Evolutionary conservation across 1,140 invertebrate genomes (phyloP).

Genomic region (Rhyacophila brunnea): DNA sequence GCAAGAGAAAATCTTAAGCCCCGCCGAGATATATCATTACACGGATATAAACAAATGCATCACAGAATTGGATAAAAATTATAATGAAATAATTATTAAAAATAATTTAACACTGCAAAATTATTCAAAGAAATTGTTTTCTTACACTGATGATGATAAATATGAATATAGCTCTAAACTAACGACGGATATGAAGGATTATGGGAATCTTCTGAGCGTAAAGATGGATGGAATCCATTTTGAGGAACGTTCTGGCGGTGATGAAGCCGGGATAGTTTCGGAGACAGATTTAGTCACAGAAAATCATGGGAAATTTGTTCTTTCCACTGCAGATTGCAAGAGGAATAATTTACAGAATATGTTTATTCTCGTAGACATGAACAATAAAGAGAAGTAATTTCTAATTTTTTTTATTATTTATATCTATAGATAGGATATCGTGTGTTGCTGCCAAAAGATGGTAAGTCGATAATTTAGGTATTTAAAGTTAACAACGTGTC

Average conservation of each 20-base stretch:
- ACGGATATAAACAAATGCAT: conserved; percentile 40
- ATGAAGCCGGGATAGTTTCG: background rate
- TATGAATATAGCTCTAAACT: conserved; percentile 24
- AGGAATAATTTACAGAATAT: conserved; percentile 3
- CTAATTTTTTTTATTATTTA: no score
- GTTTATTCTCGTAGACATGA: conserved; percentile 32
- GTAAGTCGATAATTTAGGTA: no score
- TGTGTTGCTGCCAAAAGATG: no score
- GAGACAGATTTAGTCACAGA: background rate
- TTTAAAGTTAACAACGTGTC: no score
- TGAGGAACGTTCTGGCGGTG: background rate
- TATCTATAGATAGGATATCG: no score
- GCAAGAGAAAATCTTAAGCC: conserved; percentile 49
- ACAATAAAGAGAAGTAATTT: conserved; percentile 24
- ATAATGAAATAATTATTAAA: conserved; percentile 40
- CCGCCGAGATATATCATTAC: conserved; percentile 41
- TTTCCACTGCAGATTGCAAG: no score
- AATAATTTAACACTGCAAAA: conserved; percentile 34
- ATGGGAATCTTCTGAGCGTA: background rate
- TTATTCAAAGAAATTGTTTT: conserved; percentile 38
- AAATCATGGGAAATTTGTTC: background rate
- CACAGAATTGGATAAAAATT: conserved; percentile 39
- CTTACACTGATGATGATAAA: conserved; percentile 44
- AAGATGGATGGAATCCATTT: background rate
- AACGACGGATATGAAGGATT: background rate